Evolutionary conservation across 37 sponge, comb jelly and placozoan species (phyloP), one percentile per base, ranked within the genome.

Genomic region (Aplysina aerophoba): DNA sequence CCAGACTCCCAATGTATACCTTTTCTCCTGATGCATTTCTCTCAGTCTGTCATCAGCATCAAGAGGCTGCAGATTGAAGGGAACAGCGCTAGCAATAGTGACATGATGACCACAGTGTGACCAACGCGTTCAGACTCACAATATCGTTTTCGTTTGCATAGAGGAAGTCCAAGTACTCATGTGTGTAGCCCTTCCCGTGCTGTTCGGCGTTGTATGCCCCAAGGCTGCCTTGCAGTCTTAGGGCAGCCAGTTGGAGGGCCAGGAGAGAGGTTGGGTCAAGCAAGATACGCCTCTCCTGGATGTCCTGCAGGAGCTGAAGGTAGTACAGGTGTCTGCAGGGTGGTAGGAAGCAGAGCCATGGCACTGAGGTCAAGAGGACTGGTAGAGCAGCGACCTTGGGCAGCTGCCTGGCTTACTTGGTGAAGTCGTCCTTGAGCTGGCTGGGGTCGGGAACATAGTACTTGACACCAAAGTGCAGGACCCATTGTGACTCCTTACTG

Each of bases 381-480:
- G 28, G 36, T 12, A n/a, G n/a, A n/a, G n/a, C n/a, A n/a, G n/a
- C n/a, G n/a, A n/a, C n/a, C n/a, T 4, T 37, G 4, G 20, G n/a
- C 21, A 35, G 21, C 6, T 71, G 37, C 4, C 2, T 57, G 31
- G 24, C 28, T 28, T 55, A 92, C 92, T 86, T 85, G 38, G 86
- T 80, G 16, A 80, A 30, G 37, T 92, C 92, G 15, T 88, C 87
- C 54, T 86, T 88, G 35, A 92, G 79, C 38, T 71, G 55, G 33
- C 67, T 50, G 6, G 95, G 95, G 64, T 90, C 90, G 40, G 85
- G 85, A 12, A 90, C 62, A 58, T 90, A 95, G 71, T 84, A 95
- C 81, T 95, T 95, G 39, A 95, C 90, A 3, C 95, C 95, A 85
- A 89, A 95, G 44, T 85, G 62, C 24, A 92, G 69, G 55, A 55